These are phyloP conservation scores for Baronia brevicornis DNA, from an alignment of 2,888 invertebrate species.

Conservation along the genomic window DNA sequence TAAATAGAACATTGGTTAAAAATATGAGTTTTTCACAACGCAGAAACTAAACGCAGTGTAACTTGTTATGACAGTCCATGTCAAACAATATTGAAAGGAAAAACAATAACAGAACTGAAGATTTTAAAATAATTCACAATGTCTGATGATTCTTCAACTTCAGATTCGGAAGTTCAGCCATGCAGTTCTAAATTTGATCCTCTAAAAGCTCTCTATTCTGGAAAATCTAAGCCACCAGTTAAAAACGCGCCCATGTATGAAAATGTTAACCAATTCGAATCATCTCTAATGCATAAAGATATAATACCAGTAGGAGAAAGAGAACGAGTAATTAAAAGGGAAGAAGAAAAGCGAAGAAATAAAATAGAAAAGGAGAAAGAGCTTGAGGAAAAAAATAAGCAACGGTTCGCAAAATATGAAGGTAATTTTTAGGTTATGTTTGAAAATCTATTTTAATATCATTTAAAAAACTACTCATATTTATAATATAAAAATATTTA, in stretches of 20 bases:
- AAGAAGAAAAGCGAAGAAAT: constrained; percentile 43
- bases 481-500: too few relatives aligned
- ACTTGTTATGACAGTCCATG: too few relatives aligned
- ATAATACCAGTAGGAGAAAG: constrained; percentile 42
- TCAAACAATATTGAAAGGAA: too few relatives aligned
- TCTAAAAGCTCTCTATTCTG: constrained; percentile 79
- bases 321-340: constrained; percentile 41
- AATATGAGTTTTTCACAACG: too few relatives aligned
- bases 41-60: too few relatives aligned
- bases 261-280: constrained; percentile 78
- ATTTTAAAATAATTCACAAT: constrained; percentile 24
- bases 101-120: too few relatives aligned
- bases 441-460: too few relatives aligned
- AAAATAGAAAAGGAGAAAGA: constrained; percentile 33
- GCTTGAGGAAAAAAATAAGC: constrained; percentile 51
- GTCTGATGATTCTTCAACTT: constrained; percentile 54
- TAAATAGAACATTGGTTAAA: too few relatives aligned
- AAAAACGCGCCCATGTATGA: constrained; percentile 78
- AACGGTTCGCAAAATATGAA: constrained; percentile 54
- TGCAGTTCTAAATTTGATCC: constrained; percentile 79
- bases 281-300: constrained; percentile 28
- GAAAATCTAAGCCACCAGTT: constrained; percentile 70
- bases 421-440: constrained; percentile 63
- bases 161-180: constrained; percentile 57
- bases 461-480: too few relatives aligned